Base-by-base conservation (phyloP, 2,888 invertebrate genomes). In the Chalcosyrphus nemorum region DNA sequence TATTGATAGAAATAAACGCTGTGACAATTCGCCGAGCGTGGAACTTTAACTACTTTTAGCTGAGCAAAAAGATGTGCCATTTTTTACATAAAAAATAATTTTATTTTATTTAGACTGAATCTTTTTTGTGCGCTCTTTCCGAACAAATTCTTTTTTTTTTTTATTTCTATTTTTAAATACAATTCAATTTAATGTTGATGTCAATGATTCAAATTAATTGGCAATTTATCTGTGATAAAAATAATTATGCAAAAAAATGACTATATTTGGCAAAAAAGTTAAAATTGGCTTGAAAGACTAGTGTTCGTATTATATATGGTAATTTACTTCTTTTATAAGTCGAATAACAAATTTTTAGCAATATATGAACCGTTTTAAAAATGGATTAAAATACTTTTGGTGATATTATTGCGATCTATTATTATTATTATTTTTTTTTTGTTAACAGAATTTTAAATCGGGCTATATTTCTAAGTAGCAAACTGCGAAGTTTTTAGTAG, bases 181-280 rank as follows among this genome's bases (percentile, higher is more conserved):
- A 75, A 75, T 57, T 75, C 13, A 57, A 50, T 45, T 59, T 38
- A 54, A 74, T 29, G 24, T 54, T 50, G 19, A 13, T 78, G 81
- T 78, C 50, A 71, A 54, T 11, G 15, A 50, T 63, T 61, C 29
- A 57, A 63, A 52, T 27, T 61, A 63, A 74, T 84, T 80, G 80
- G 65, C 57, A 78, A 78, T 77, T 77, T 65, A 65, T 84, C 80
- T 84, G 80, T 84, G 80, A 78, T 78, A 84, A 54, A 63, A 63
- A 50, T 54, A 24, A 59, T 57, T 35, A 35, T 61, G 59, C 41
- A 43, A 54, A 61, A 32, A 41, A 9, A 56, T 43, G 15, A 70
- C 2, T 15, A 68, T 50, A 78, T 47, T 78, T 50, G 45, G 57
- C 45, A 66, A 65, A 38, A 32, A 71, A n/a, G 9, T 11, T 41